Conservation (phyloP, 2,888 invertebrate genomes). For the Thera britannica region DNA sequence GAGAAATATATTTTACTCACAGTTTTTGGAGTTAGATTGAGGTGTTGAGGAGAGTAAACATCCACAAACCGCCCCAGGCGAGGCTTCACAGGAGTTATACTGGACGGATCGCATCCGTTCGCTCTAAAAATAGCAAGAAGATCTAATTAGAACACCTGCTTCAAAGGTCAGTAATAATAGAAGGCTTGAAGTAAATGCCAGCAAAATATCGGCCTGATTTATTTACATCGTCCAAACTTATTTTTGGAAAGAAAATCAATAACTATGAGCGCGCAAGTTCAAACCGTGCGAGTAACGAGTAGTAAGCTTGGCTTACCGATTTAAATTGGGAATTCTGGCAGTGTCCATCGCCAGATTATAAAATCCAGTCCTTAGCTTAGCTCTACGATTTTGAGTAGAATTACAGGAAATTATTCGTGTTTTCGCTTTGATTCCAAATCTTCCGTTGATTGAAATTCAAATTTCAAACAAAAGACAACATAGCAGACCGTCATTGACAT, state of each 20-base stretch:
- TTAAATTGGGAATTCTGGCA: constrained; percentile 49
- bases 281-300: constrained; percentile 51
- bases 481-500: constrained; percentile 22
- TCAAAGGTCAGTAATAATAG: constrained; percentile 36
- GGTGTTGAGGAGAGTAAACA: constrained; percentile 80
- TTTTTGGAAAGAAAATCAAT: constrained; percentile 82
- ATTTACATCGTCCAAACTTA: constrained; percentile 81
- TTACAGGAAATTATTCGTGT: neutral
- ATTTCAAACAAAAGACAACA: constrained; percentile 38
- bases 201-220: constrained; percentile 72
- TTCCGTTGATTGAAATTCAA: constrained; percentile 48
- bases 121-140: constrained; percentile 52
- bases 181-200: constrained; percentile 48
- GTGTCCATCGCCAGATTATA: constrained; percentile 55
- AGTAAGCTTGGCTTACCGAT: constrained; percentile 56
- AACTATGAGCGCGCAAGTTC: constrained; percentile 80
- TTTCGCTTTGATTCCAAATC: constrained; percentile 35
- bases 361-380: neutral
- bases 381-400: neutral
- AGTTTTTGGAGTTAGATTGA: constrained; percentile 74
- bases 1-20: constrained; percentile 58
- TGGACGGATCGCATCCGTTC: constrained; percentile 55
- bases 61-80: constrained; percentile 74
- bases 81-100: constrained; percentile 68
- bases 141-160: constrained; percentile 36